Evolutionary conservation across 2,888 invertebrate genomes (phyloP), one percentile per base, ranked within the genome.

Genomic region (Megastigmus dorsalis): DNA sequence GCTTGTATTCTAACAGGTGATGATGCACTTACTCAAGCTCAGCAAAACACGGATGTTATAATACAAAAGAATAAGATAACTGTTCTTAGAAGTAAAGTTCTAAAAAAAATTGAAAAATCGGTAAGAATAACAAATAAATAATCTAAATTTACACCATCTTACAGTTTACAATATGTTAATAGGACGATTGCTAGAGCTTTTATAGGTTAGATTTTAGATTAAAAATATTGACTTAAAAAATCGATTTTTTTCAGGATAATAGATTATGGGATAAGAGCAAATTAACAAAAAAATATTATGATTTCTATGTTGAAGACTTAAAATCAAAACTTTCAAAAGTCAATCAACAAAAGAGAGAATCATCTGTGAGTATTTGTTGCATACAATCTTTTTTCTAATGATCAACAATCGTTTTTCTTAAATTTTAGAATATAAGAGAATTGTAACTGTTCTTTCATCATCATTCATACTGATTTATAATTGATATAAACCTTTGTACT

Each of bases 1-100:
- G 88, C 88, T 9, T 87, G 87, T 65, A 81, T 89, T 78, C 79
- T 89, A 33, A 84, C 89, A 74, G 87, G 84, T 30, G 83, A 83
- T 75, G 87, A 87, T 72, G 77, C 79, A 10, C 60, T 85, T 69
- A 86, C 84, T 30, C 86, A 87, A 80, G 65, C 48, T 43, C 23
- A 60, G 1, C 15, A 67, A 30, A 45, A 45, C 43, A 45, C 54
- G 63, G 13, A 4, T 13, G 30, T 57, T 13, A 33, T 36, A 18
- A 45, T 30, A 33, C 13, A 66, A 63, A 3, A 66, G 18, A 65
- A 28, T n/a, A n/a, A n/a, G n/a, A 28, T 65, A 50, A 71, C 63
- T 4, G 18, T 68, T 50, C 36, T 85, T 7, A 79, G 50, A 52
- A 87, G 84, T 78, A 43, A 67, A 63, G 62, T 78, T 5, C 79